phyloP scores from a whole-genome alignment of 2,113 vertebrate species.

The Chitala chitala region DNA sequence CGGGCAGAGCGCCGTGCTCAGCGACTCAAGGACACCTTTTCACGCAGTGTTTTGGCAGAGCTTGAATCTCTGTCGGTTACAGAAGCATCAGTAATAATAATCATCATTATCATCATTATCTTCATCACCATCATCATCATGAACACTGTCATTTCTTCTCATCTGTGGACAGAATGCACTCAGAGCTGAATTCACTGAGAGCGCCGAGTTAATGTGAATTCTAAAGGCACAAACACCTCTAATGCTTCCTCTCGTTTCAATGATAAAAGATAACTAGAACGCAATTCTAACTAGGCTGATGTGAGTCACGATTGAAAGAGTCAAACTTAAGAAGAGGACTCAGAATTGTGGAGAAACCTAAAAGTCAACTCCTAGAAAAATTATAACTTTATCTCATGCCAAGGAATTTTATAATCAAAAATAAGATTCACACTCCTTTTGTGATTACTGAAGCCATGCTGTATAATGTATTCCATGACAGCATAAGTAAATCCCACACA shows the following conservation, averaged over 20 bases:
- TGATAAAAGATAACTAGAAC: no score
- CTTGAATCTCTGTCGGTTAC: not conserved
- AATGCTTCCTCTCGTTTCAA: no score
- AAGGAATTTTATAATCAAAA: not conserved
- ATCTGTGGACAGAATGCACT: no score
- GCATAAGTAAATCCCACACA: not conserved
- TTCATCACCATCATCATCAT: no score
- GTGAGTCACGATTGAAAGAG: no score
- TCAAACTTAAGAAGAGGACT: no score
- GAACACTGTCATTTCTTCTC: no score
- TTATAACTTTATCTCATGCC: not conserved
- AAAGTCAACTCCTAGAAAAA: not conserved
- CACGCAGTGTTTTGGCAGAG: not conserved
- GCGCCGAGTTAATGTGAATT: no score
- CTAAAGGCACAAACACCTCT: no score
- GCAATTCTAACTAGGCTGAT: no score
- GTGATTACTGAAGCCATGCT: not conserved
- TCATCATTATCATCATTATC: not conserved
- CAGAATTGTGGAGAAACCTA: not conserved
- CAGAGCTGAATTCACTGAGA: no score
- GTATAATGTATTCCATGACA: not conserved
- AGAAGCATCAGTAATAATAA: not conserved
- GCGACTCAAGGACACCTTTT: constrained; percentile 12
- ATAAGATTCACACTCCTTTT: not conserved
- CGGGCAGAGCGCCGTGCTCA: not conserved